Base-by-base conservation (phyloP, 2,888 invertebrate species). In the Phyllotreta striolata region DNA sequence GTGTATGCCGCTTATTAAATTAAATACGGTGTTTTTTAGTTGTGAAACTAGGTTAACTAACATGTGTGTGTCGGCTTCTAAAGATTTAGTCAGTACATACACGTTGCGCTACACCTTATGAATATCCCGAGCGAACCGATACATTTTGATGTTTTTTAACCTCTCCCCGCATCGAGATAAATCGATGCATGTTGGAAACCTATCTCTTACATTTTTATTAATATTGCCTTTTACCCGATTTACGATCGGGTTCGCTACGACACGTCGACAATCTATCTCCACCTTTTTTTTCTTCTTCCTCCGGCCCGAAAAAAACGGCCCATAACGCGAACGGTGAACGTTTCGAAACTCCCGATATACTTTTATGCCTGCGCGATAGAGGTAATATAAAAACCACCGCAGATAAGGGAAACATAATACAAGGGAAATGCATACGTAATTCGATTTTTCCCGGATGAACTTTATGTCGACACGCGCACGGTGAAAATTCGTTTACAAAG, bases 371-470 rank as follows among this genome's bases (percentile, higher is more conserved):
- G 70, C 59, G 73, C 73, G 77, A 77, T 77, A 74, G 73, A 77
- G 77, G 78, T 77, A 77, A 76, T 78, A 77, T 78, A 78, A 78
- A 76, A 74, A 74, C 73, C 74, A 64, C 24, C 24, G 24, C 73
- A 73, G 77, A 77, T 77, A 77, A 78, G 76, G 70, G 70, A 73
- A 74, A 75, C 76, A 76, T 76, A 77, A 76, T 76, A 77, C 73
- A 71, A 70, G 74, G 78, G 77, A 77, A 78, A 77, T 77, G 79
- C 79, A 80, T 79, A 78, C 78, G 79, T 80, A 80, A 80, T 80
- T 80, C 79, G 78, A 79, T 52, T 79, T 79, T 78, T 78, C 78
- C 70, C 52, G 62, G 63, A 60, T 73, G 73, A 72, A 71, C 67
- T 67, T 65, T 70, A 34, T 59, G 9, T 10, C 41, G 58, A 49